A percentile compares a stretch with the other conserved stretches of the same genome.
Evolutionary conservation across 2,797 vertebrate species (phyloP).

Genomic region (Hippoglossus hippoglossus): DNA sequence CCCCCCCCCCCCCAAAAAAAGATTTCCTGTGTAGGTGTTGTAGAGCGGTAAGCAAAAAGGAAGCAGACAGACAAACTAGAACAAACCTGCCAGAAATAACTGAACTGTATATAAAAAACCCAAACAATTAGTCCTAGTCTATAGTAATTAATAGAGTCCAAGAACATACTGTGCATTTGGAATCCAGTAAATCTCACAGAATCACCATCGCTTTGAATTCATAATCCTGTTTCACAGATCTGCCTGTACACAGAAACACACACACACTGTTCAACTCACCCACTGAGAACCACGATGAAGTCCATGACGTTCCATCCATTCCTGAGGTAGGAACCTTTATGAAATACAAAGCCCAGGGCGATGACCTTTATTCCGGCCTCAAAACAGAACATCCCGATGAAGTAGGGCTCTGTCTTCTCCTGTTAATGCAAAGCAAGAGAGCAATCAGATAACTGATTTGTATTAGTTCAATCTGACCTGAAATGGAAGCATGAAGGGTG

Average conservation of each 20-base stretch:
- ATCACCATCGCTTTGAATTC: constrained; percentile 14
- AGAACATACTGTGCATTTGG: neutral
- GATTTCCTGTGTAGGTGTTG: neutral
- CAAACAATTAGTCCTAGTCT: constrained; percentile 13
- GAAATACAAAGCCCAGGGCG: constrained; percentile 96
- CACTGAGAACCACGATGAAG: constrained; percentile 98
- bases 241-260: constrained; percentile 6
- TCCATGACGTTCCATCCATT: constrained; percentile 99
- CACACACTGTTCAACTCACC: constrained; percentile 85
- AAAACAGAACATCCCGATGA: constrained; percentile 99
- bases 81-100: constrained; percentile 16
- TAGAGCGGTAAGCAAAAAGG: constrained; percentile 7
- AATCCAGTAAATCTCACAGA: constrained; percentile 19
- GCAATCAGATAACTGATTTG: constrained; percentile 1
- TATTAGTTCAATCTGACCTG: neutral
- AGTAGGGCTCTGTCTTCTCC: constrained; percentile 99
- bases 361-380: constrained; percentile 99
- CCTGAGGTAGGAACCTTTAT: constrained; percentile 97
- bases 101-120: neutral
- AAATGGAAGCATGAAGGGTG: neutral
- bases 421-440: constrained; percentile 62
- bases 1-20: neutral
- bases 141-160: constrained; percentile 1
- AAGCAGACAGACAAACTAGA: neutral
- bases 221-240: constrained; percentile 47